Evolutionary conservation across 1,140 invertebrate genomes (phyloP).

Genomic region (Panagrolaimus sp.): DNA sequence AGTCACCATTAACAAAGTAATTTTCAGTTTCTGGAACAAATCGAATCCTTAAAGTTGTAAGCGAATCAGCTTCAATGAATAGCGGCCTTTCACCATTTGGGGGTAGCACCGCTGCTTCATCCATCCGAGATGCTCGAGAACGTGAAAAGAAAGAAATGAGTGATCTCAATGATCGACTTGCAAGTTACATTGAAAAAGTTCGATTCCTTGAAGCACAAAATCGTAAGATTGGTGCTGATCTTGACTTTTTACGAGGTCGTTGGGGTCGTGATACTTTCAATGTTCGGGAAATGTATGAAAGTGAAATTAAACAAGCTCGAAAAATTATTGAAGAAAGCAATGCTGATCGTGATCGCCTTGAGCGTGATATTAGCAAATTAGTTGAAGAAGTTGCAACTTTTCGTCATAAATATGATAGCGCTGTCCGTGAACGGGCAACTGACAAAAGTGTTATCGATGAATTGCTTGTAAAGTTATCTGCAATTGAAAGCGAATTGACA

Average conservation of each 20-base stretch:
- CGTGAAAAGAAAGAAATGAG: slow-evolving; percentile 63
- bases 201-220: slow-evolving; percentile 63
- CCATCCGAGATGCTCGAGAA: slow-evolving; percentile 60
- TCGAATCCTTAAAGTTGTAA: slow-evolving; percentile 55
- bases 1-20: no score
- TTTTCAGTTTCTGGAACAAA: slow-evolving; percentile 12
- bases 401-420: slow-evolving; percentile 47
- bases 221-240: slow-evolving; percentile 61
- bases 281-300: slow-evolving; percentile 62
- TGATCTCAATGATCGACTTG: slow-evolving; percentile 63
- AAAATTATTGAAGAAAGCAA: slow-evolving; percentile 41
- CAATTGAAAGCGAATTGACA: slow-evolving; percentile 51
- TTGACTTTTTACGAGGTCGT: slow-evolving; percentile 60
- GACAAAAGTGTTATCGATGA: slow-evolving; percentile 52
- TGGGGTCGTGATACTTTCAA: slow-evolving; percentile 61
- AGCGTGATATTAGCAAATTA: slow-evolving; percentile 32
- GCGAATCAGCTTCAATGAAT: slow-evolving; percentile 48
- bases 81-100: slow-evolving; percentile 46
- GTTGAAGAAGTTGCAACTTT: slow-evolving; percentile 41
- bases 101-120: slow-evolving; percentile 54
- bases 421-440: slow-evolving; percentile 35
- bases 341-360: slow-evolving; percentile 31
- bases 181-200: slow-evolving; percentile 63
- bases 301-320: slow-evolving; percentile 58
- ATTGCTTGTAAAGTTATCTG: slow-evolving; percentile 43